phyloP scores from a whole-genome alignment of 2,888 invertebrate species.

The Caenorhabditis macrosperma region DNA sequence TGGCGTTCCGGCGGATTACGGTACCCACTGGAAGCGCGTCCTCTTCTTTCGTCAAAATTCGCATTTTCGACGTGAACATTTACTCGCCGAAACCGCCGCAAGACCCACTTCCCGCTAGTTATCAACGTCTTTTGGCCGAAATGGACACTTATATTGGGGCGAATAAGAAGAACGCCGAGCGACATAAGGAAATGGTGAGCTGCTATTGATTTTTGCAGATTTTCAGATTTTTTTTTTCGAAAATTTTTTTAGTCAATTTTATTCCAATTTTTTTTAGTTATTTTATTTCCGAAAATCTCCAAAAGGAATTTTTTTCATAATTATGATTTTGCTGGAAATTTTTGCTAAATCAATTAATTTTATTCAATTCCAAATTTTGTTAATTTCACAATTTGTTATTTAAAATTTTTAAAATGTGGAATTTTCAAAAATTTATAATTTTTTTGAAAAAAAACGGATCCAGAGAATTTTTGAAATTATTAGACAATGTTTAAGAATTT shows the following conservation, averaged over 20 bases:
- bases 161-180: not conserved
- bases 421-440: too few species aligned
- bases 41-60: slow-evolving; percentile 17
- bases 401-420: not conserved
- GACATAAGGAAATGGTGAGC: slow-evolving; percentile 30
- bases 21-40: slow-evolving; percentile 9
- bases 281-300: not conserved
- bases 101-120: slow-evolving; percentile 1
- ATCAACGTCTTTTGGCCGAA: slow-evolving; percentile 19
- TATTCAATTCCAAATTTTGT: not conserved
- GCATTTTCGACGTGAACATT: slow-evolving; percentile 32
- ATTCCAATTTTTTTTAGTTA: too few species aligned
- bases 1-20: slow-evolving; percentile 8
- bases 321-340: not conserved
- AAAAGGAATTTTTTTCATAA: not conserved
- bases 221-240: too few species aligned
- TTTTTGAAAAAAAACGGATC: too few species aligned
- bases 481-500: too few species aligned
- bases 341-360: not conserved
- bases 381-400: not conserved
- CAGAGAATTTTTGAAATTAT: too few species aligned
- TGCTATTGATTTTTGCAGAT: too few species aligned
- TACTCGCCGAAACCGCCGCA: slow-evolving; percentile 18
- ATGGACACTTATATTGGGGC: slow-evolving; percentile 26
- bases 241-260: too few species aligned